phyloP scores from a whole-genome alignment of 2,888 invertebrate genomes.

The Trissolcus brochymenae region DNA sequence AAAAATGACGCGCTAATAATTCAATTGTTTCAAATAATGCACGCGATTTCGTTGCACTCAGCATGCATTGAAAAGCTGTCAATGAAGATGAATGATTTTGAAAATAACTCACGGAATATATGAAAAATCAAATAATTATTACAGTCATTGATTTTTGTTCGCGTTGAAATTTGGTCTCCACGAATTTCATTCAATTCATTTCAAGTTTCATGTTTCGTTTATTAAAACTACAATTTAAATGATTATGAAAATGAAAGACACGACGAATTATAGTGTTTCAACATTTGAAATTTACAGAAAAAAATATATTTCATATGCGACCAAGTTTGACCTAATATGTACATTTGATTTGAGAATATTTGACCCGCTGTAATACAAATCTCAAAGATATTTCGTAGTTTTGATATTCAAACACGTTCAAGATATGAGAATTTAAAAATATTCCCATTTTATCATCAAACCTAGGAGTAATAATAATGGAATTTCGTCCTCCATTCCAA shows the following conservation, averaged over 20 bases:
- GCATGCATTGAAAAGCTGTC: conserved; percentile 11
- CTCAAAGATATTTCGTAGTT: conserved; percentile 15
- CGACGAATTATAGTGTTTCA: no score
- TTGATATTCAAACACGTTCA: conserved; percentile 24
- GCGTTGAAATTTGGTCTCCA: no score
- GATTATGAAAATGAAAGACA: no score
- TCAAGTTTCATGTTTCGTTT: no score
- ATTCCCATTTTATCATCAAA: conserved; percentile 38
- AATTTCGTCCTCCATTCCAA: conserved; percentile 33
- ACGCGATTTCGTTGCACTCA: conserved; percentile 9
- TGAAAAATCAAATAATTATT: no score
- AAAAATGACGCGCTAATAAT: conserved; percentile 19
- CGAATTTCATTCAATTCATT: no score
- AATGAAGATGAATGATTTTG: conserved; percentile 7
- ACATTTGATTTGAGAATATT: conserved; percentile 11
- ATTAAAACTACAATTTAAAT: no score
- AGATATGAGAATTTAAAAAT: conserved; percentile 34
- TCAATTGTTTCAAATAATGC: conserved; percentile 20
- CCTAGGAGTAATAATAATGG: conserved; percentile 25
- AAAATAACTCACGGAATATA: conserved; percentile 3
- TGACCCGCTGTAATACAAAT: conserved; percentile 2
- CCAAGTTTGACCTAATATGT: no score
- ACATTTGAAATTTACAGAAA: no score
- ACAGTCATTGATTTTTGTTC: no score
- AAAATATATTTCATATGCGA: no score